Conservation (phyloP, 2,113 vertebrate species). For the Dunckerocampus dactyliophorus region DNA sequence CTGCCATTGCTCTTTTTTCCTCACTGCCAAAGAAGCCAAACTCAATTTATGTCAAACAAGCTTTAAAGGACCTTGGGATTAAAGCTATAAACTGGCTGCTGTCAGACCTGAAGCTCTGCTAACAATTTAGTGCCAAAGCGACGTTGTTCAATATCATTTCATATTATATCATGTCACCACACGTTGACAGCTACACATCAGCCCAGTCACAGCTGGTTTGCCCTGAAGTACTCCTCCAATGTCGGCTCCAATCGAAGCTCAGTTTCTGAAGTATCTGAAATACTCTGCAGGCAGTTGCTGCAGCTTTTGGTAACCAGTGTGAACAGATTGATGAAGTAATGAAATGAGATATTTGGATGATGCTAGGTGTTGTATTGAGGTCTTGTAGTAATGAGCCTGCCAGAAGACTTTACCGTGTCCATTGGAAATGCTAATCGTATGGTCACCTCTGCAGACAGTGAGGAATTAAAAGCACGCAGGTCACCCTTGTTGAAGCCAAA, state of each 20-base stretch:
- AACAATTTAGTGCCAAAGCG: slow-evolving; percentile 98
- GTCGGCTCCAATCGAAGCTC: slow-evolving; percentile 86
- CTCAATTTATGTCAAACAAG: slow-evolving; percentile 99
- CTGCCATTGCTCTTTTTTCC: slow-evolving; percentile 70
- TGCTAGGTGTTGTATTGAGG: slow-evolving; percentile 25
- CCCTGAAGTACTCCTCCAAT: slow-evolving; percentile 93
- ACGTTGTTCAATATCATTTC: slow-evolving; percentile 99
- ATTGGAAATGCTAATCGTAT: slow-evolving; percentile 54
- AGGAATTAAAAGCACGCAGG: not conserved
- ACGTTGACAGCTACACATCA: slow-evolving; percentile 91
- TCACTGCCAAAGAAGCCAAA: slow-evolving; percentile 83
- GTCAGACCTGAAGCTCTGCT: slow-evolving; percentile 95
- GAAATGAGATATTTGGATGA: slow-evolving; percentile 64
- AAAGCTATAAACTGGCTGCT: slow-evolving; percentile 98
- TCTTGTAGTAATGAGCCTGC: slow-evolving; percentile 1
- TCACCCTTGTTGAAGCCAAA: not conserved
- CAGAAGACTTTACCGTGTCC: slow-evolving; percentile 42
- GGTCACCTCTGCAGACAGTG: slow-evolving; percentile 25
- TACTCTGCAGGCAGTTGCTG: slow-evolving; percentile 55
- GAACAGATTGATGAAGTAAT: slow-evolving; percentile 70
- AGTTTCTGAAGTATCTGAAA: slow-evolving; percentile 80
- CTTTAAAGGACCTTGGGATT: slow-evolving; percentile 99
- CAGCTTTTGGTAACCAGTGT: slow-evolving; percentile 64
- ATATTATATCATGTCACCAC: slow-evolving; percentile 97
- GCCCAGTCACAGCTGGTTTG: slow-evolving; percentile 94